A percentile compares a stretch with the other conserved stretches of the same genome.
Conservation (phyloP, 1,140 invertebrate genomes). For the Physella acuta region DNA sequence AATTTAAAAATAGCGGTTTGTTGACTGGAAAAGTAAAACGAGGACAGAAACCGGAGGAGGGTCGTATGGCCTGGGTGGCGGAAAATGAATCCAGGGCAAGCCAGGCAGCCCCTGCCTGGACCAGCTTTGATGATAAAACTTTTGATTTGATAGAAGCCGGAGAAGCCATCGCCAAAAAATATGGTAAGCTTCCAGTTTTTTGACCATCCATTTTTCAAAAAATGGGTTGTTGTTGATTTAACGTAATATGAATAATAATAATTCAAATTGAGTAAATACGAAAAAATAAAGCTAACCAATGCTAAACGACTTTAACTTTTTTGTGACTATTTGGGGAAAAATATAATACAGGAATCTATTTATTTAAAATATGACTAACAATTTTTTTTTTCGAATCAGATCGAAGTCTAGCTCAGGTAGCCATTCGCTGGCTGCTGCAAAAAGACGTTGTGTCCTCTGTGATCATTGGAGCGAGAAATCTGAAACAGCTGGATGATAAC, state of each 20-base stretch:
- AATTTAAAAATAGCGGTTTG: constrained; percentile 23
- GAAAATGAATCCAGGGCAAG: constrained; percentile 5
- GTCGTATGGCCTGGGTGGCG: constrained; percentile 22
- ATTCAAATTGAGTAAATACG: no score
- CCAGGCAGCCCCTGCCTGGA: constrained; percentile 25
- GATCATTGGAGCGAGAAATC: constrained; percentile 48
- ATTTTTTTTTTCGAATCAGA: constrained; percentile 27
- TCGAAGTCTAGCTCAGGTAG: constrained; percentile 45
- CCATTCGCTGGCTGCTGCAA: constrained; percentile 53
- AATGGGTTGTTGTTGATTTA: no score
- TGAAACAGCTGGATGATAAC: constrained; percentile 54
- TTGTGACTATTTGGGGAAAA: no score
- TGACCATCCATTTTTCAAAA: no score
- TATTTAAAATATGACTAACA: no score
- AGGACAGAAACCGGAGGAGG: constrained; percentile 19
- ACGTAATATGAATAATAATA: no score
- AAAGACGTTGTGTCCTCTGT: constrained; percentile 50
- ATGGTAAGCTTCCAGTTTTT: constrained; percentile 24
- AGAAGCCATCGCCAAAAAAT: constrained; percentile 13
- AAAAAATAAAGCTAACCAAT: no score
- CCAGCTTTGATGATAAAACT: constrained; percentile 12
- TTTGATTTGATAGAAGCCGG: constrained; percentile 23
- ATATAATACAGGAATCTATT: no score
- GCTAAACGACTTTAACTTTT: no score
- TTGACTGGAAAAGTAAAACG: constrained; percentile 31